Evolutionary conservation across 2,888 invertebrate species (phyloP).

Genomic region (Cinara cedri): DNA sequence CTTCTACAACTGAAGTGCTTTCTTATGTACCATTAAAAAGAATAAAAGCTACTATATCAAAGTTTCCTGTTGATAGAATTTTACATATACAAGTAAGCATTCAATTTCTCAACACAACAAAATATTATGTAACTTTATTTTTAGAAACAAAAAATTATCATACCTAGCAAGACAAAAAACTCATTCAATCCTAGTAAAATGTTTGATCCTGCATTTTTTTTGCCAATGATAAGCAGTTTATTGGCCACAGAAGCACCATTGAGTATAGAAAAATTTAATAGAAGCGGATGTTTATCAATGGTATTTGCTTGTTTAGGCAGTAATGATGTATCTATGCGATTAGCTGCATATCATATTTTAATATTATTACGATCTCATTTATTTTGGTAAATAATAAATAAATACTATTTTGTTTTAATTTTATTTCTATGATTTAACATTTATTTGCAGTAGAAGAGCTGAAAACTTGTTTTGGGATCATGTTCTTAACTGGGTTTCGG

Average conservation of each 20-base stretch:
- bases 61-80: conserved; percentile 59
- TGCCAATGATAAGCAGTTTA: conserved; percentile 77
- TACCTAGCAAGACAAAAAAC: neutral
- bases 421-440: conserved; percentile 11
- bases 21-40: conserved; percentile 53
- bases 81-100: conserved; percentile 58
- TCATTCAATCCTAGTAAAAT: conserved; percentile 63
- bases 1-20: conserved; percentile 57
- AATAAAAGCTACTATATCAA: conserved; percentile 53
- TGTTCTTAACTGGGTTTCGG: conserved; percentile 64
- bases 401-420: neutral
- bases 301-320: conserved; percentile 76
- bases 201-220: conserved; percentile 83
- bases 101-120: neutral
- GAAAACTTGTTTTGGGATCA: conserved; percentile 73
- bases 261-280: conserved; percentile 73
- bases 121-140: neutral
- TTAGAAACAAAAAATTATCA: conserved; percentile 38
- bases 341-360: conserved; percentile 77
- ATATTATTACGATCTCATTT: conserved; percentile 77
- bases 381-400: conserved; percentile 66
- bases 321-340: conserved; percentile 71
- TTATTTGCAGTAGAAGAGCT: conserved; percentile 65
- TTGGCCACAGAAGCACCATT: conserved; percentile 77
- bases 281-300: conserved; percentile 74